Percentiles rank a stretch among this genome's conserved stretches.
Evolutionary conservation across 35 echinoderm and acorn worm species (phyloP).

Genomic region (Diadema setosum): DNA sequence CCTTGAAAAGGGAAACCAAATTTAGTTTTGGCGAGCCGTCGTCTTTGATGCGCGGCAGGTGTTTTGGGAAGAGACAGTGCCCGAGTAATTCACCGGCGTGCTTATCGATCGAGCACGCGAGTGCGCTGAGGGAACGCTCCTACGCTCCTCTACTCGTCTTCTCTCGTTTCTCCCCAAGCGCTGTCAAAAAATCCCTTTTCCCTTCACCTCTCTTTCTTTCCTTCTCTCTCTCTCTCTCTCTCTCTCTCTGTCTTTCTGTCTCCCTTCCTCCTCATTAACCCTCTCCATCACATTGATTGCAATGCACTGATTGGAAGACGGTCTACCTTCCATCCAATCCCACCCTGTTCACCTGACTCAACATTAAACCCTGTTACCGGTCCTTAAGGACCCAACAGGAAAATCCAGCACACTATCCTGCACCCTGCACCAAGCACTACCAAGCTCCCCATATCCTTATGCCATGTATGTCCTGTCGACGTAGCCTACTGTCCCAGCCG

Average conservation of each 20-base stretch:
- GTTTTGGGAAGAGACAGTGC: not conserved
- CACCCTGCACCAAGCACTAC: no score
- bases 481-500: no score
- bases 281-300: not conserved
- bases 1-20: not conserved
- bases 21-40: not conserved
- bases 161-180: conserved; percentile 1
- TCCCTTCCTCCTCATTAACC: not conserved
- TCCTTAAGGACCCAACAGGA: no score
- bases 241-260: not conserved
- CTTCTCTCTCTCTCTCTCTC: not conserved
- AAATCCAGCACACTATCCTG: no score
- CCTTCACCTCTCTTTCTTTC: not conserved
- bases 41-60: not conserved
- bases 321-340: not conserved
- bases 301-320: not conserved
- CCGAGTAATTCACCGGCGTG: not conserved
- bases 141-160: not conserved
- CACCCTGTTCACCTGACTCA: not conserved
- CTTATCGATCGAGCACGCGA: conserved; percentile 8
- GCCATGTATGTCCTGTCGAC: no score
- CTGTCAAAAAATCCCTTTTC: not conserved
- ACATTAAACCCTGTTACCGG: not conserved
- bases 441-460: no score
- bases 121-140: not conserved